These are phyloP conservation scores for Leptinotarsa texana DNA, from an alignment of 1,140 invertebrate genomes.

Conservation along the genomic window DNA sequence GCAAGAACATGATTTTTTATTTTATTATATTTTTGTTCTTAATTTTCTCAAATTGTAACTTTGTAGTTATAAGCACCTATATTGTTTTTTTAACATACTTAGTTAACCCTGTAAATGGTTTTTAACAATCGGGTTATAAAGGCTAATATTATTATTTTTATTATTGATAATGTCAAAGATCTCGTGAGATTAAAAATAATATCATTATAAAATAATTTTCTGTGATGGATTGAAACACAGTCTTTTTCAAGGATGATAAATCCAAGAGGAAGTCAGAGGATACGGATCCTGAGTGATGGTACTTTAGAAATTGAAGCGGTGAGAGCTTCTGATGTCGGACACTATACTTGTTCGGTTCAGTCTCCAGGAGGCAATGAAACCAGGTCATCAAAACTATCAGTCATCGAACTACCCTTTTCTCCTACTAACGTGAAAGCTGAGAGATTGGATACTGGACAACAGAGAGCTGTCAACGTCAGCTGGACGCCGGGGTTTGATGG, in stretches of 20 bases:
- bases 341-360: slow-evolving; percentile 79
- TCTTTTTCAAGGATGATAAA: slow-evolving; percentile 63
- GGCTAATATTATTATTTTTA: no score
- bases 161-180: no score
- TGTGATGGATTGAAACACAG: no score
- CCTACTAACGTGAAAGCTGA: slow-evolving; percentile 83
- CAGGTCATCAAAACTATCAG: slow-evolving; percentile 78
- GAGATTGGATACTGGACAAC: slow-evolving; percentile 63
- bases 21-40: no score
- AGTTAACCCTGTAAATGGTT: no score
- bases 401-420: slow-evolving; percentile 92
- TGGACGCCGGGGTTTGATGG: slow-evolving; percentile 97
- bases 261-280: slow-evolving; percentile 64
- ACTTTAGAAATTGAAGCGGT: slow-evolving; percentile 81
- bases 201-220: no score
- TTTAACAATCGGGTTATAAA: no score
- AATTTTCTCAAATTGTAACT: no score
- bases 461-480: slow-evolving; percentile 81
- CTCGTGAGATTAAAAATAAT: no score
- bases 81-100: no score
- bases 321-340: slow-evolving; percentile 79
- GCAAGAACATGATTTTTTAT: no score
- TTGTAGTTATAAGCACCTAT: no score
- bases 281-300: slow-evolving; percentile 75
- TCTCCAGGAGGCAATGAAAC: slow-evolving; percentile 93